A percentile compares a stretch with the other conserved stretches of the same genome.
Evolutionary conservation across 2,113 vertebrate species (phyloP).

Genomic region (Heteronetta atricapilla): DNA sequence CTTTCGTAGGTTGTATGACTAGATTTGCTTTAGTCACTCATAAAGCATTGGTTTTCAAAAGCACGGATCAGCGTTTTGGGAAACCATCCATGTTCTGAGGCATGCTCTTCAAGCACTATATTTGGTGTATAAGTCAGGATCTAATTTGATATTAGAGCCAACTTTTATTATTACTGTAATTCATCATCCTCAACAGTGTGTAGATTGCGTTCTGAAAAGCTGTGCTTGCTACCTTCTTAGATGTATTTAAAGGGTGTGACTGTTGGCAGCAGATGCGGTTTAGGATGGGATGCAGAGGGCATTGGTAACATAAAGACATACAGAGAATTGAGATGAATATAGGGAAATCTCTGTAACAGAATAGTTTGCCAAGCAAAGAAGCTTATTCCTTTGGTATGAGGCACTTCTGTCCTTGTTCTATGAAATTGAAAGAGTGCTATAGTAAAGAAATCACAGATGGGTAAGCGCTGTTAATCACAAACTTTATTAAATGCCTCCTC

Average conservation of each 20-base stretch:
- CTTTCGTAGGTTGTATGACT: background rate
- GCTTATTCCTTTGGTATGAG: rapidly evolving
- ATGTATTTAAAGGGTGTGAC: background rate
- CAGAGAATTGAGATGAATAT: background rate
- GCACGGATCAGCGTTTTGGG: conserved; percentile 54
- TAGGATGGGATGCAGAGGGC: background rate
- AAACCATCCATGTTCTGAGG: conserved; percentile 44
- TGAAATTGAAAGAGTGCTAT: rapidly evolving
- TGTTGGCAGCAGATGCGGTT: background rate
- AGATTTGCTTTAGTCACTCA: conserved; percentile 36
- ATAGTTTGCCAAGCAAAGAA: background rate
- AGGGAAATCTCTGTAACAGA: background rate
- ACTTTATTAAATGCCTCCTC: background rate
- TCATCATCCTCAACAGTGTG: background rate
- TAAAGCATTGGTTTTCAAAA: conserved; percentile 3
- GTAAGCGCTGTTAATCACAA: background rate
- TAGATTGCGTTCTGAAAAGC: background rate
- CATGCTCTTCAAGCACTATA: conserved; percentile 47
- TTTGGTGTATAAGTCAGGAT: conserved; percentile 57
- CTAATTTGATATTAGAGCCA: conserved; percentile 44
- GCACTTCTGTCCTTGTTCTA: background rate
- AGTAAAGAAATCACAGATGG: background rate
- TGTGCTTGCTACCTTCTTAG: background rate
- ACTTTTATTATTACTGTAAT: conserved; percentile 51
- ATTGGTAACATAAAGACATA: background rate